Percentiles rank a stretch among this genome's conserved stretches.
Evolutionary conservation across 2,797 vertebrate genomes (phyloP).

Genomic region (Cyclura pinguis): DNA sequence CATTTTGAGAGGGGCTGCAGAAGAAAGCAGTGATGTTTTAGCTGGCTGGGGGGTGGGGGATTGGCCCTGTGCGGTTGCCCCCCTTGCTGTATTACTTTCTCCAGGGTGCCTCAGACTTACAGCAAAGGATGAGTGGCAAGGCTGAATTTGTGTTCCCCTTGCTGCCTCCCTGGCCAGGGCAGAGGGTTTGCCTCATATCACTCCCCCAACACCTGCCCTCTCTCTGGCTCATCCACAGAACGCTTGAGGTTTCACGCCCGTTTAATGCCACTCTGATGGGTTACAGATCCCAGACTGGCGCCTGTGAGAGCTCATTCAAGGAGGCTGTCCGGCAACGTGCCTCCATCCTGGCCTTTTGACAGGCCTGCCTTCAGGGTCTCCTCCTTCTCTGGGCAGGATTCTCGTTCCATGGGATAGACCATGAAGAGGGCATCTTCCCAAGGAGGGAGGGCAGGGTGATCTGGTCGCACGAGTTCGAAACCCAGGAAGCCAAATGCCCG

Average conservation of each 20-base stretch:
- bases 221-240: no score
- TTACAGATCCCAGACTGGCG: no score
- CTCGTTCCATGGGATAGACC: conserved; percentile 84
- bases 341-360: background rate
- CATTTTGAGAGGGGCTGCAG: background rate
- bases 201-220: background rate
- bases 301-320: background rate
- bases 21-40: background rate
- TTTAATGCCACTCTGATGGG: conserved; percentile 9
- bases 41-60: no score
- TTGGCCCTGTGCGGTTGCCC: no score
- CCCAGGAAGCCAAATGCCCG: conserved; percentile 88
- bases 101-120: background rate
- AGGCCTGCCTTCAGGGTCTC: background rate
- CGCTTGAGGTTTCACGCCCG: accelerated
- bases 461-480: conserved; percentile 86
- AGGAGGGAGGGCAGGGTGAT: conserved; percentile 81
- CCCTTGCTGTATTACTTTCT: background rate
- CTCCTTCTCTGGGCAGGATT: background rate
- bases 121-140: background rate
- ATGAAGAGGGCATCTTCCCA: conserved; percentile 86
- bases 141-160: background rate
- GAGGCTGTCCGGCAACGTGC: accelerated
- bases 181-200: background rate
- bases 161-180: background rate